These are phyloP conservation scores for Spodoptera exigua DNA, from an alignment of 2,888 invertebrate species.

Conservation along the genomic window DNA sequence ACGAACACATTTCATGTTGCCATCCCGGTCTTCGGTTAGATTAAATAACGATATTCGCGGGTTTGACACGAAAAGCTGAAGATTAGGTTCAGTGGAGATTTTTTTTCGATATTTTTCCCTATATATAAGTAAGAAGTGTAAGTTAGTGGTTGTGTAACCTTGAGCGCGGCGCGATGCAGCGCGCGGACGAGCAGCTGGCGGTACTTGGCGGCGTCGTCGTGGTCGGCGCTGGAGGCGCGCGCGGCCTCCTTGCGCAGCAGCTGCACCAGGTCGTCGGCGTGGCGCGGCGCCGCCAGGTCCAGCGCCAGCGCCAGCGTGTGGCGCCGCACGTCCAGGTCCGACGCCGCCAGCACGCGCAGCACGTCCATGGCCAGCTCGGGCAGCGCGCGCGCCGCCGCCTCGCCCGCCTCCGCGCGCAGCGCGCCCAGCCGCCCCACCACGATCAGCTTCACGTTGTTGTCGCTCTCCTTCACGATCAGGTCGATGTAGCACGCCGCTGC, in stretches of 20 bases:
- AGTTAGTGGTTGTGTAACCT: conserved; percentile 79
- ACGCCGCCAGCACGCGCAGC: conserved; percentile 96
- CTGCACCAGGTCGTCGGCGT: conserved; percentile 98
- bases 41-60: too few relatives aligned
- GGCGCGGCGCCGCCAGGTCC: conserved; percentile 96
- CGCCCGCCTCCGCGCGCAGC: conserved; percentile 95
- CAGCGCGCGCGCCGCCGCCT: conserved; percentile 93
- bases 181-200: conserved; percentile 98
- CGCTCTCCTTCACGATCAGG: conserved; percentile 99
- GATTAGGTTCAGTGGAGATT: too few relatives aligned
- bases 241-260: conserved; percentile 97
- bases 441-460: conserved; percentile 99
- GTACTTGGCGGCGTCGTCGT: conserved; percentile 98
- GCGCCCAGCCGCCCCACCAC: conserved; percentile 97
- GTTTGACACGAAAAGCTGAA: too few relatives aligned
- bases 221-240: conserved; percentile 96
- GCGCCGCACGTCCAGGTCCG: conserved; percentile 97
- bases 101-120: too few relatives aligned
- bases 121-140: too few relatives aligned
- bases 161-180: conserved; percentile 97
- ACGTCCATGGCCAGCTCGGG: conserved; percentile 99
- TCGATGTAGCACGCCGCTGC: conserved; percentile 99
- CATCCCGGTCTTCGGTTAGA: too few relatives aligned
- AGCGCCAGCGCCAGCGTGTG: conserved; percentile 96
- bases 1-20: too few relatives aligned